Conservation (phyloP, 2,797 vertebrate genomes). For the Acanthopagrus latus region DNA sequence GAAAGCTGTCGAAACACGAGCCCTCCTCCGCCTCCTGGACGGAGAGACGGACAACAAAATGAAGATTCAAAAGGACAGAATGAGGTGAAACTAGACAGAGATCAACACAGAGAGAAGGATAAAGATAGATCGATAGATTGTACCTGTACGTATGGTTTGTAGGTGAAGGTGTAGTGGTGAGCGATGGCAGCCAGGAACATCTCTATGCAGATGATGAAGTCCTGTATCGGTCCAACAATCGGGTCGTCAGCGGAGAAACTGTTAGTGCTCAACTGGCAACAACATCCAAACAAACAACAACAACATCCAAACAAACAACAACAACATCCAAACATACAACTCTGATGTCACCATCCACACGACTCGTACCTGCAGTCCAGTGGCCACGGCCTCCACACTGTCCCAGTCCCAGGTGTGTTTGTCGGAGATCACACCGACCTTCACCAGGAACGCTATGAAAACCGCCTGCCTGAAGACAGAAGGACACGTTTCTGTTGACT, state of each 20-base stretch:
- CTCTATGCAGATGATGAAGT: conserved; percentile 97
- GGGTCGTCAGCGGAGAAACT: background rate
- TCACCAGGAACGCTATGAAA: conserved; percentile 95
- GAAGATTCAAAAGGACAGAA: too few relatives aligned
- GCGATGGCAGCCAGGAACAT: conserved; percentile 97
- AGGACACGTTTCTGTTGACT: background rate
- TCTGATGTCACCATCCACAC: background rate
- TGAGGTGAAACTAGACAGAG: too few relatives aligned
- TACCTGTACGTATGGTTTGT: conserved; percentile 94
- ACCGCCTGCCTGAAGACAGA: conserved; percentile 90
- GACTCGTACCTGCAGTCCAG: conserved; percentile 68
- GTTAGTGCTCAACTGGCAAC: too few relatives aligned
- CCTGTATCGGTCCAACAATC: conserved; percentile 77
- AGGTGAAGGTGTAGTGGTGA: conserved; percentile 96
- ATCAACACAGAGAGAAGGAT: too few relatives aligned
- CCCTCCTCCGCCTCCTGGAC: conserved; percentile 92
- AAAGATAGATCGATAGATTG: background rate
- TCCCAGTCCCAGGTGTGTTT: conserved; percentile 96
- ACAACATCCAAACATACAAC: background rate
- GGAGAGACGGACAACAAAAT: too few relatives aligned
- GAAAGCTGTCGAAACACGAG: conserved; percentile 92
- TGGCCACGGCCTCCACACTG: conserved; percentile 94
- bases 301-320: too few relatives aligned
- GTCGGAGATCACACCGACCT: conserved; percentile 95
- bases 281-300: too few relatives aligned